Conservation (phyloP, 2,113 vertebrate genomes). For the Myanophis thanlyinensis region DNA sequence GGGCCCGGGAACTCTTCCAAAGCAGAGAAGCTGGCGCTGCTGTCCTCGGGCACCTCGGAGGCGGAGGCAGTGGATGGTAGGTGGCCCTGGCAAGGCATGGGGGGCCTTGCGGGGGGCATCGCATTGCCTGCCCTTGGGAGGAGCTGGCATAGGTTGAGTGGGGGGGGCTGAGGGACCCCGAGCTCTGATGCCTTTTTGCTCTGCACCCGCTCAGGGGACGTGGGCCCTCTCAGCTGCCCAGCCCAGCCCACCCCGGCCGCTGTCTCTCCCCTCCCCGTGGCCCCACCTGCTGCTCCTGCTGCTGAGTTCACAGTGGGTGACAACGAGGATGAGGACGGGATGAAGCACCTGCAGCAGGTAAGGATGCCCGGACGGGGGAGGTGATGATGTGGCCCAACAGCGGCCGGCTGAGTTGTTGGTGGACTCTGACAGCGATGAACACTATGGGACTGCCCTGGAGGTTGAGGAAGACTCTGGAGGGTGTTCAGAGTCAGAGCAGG, state of each 20-base stretch:
- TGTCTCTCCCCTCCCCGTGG: slow-evolving; percentile 58
- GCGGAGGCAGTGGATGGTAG: not conserved
- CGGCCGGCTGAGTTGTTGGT: too few species aligned
- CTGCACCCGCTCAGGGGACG: slow-evolving; percentile 31
- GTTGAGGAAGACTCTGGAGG: too few species aligned
- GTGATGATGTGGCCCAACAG: too few species aligned
- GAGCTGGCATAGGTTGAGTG: not conserved
- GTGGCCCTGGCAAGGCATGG: not conserved
- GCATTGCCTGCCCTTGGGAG: accelerated
- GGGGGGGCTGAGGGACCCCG: not conserved
- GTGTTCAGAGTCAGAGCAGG: too few species aligned
- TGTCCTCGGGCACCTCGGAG: not conserved
- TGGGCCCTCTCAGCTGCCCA: slow-evolving; percentile 58
- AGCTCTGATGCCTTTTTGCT: not conserved
- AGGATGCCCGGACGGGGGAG: not conserved
- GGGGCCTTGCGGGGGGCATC: not conserved
- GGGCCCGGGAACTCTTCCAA: not conserved
- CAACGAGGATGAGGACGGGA: slow-evolving; percentile 88
- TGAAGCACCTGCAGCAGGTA: slow-evolving; percentile 94
- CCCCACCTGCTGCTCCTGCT: slow-evolving; percentile 73
- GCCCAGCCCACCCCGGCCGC: slow-evolving; percentile 68
- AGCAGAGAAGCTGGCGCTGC: not conserved
- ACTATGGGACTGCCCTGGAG: too few species aligned
- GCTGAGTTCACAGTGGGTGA: slow-evolving; percentile 78
- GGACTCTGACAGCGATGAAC: too few species aligned